phyloP scores from a whole-genome alignment of 2,113 vertebrate species.

The Macroglossus sobrinus region DNA sequence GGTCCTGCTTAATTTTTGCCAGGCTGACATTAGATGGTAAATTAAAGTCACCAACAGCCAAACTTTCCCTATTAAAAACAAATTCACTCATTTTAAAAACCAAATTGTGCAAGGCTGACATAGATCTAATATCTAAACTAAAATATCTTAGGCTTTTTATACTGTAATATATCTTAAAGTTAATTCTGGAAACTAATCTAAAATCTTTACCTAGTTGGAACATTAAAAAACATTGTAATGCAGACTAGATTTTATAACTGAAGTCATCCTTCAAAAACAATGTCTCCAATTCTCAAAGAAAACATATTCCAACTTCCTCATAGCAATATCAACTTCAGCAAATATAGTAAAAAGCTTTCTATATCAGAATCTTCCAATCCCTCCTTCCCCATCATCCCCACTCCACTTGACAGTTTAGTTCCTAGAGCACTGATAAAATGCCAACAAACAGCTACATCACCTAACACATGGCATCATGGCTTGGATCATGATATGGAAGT shows the following conservation, averaged over 20 bases:
- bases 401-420: background rate
- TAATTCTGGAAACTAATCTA: background rate
- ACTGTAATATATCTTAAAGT: background rate
- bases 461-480: background rate
- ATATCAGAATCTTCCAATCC: background rate
- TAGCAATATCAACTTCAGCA: background rate
- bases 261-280: slow-evolving; percentile 14
- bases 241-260: slow-evolving; percentile 15
- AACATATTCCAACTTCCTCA: background rate
- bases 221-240: slow-evolving; percentile 8
- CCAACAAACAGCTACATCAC: background rate
- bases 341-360: background rate
- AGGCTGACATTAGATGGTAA: slow-evolving; percentile 56
- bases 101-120: background rate
- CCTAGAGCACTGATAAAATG: background rate
- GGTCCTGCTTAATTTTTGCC: slow-evolving; percentile 71
- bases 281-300: background rate
- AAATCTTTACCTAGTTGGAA: background rate
- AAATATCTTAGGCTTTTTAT: slow-evolving; percentile 23
- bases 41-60: slow-evolving; percentile 50
- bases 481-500: background rate
- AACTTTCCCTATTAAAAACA: slow-evolving; percentile 76
- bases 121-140: slow-evolving; percentile 20
- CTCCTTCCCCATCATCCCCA: background rate
- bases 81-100: slow-evolving; percentile 56